Evolutionary conservation across 2,113 vertebrate genomes (phyloP).

Genomic region (Hippocampus zosterae): DNA sequence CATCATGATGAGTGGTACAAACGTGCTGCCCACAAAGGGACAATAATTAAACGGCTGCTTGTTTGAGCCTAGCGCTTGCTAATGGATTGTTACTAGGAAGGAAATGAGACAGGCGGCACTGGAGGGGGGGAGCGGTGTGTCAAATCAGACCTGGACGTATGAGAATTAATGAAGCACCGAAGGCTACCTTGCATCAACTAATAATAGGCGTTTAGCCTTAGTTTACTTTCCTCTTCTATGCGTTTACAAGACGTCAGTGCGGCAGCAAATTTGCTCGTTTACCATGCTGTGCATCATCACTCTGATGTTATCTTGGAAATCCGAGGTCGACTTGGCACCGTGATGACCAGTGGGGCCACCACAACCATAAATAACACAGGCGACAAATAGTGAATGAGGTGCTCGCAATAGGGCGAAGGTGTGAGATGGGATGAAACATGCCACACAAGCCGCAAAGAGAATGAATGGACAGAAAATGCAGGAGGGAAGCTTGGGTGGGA

Average conservation of each 20-base stretch:
- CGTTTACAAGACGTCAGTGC: constrained; percentile 2
- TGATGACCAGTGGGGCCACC: constrained; percentile 15
- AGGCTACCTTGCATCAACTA: constrained; percentile 31
- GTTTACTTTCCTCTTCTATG: neutral
- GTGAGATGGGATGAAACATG: constrained; percentile 67
- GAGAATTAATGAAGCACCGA: constrained; percentile 64
- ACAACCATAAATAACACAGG: constrained; percentile 15
- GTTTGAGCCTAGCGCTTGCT: constrained; percentile 66
- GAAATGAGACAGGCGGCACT: constrained; percentile 65
- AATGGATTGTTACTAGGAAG: constrained; percentile 67
- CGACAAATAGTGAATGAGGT: constrained; percentile 25
- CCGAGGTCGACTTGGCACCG: constrained; percentile 28
- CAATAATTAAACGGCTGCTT: constrained; percentile 72
- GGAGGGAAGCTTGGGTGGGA: constrained; percentile 40
- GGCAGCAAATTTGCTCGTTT: constrained; percentile 24
- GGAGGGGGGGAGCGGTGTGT: constrained; percentile 51
- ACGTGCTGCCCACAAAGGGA: constrained; percentile 58
- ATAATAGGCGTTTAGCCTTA: constrained; percentile 1
- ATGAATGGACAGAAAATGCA: constrained; percentile 49
- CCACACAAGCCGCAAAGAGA: constrained; percentile 66
- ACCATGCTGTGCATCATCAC: constrained; percentile 21
- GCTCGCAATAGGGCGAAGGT: constrained; percentile 19
- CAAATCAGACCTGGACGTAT: constrained; percentile 46
- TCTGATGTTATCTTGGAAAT: constrained; percentile 21
- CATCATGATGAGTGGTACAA: constrained; percentile 62